Conservation (phyloP, 2,113 vertebrate species). For the Xyrauchen texanus region DNA sequence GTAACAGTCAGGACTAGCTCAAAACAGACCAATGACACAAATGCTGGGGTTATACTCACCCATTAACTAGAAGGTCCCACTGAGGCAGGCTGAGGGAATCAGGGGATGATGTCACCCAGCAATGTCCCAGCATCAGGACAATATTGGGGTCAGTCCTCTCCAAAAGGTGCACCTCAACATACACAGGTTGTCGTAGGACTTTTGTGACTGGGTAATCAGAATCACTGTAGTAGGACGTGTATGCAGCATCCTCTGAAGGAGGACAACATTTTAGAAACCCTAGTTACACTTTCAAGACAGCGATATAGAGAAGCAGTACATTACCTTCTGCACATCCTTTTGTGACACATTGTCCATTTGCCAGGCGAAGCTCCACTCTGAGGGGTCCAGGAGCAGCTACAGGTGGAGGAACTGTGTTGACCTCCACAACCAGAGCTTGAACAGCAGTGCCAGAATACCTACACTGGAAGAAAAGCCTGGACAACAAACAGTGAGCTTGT, state of each 20-base stretch:
- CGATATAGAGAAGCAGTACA: no score
- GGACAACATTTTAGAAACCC: neutral
- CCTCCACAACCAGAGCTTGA: slow-evolving; percentile 65
- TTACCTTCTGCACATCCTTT: slow-evolving; percentile 67
- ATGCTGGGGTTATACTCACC: slow-evolving; percentile 55
- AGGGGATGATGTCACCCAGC: slow-evolving; percentile 71
- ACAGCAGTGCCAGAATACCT: slow-evolving; percentile 58
- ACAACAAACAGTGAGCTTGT: no score
- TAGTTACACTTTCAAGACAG: no score
- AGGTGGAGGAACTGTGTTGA: slow-evolving; percentile 58
- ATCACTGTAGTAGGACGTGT: no score
- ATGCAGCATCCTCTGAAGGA: slow-evolving; percentile 49
- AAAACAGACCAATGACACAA: neutral
- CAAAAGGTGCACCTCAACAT: slow-evolving; percentile 72
- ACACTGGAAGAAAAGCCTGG: slow-evolving; percentile 75
- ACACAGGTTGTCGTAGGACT: slow-evolving; percentile 72
- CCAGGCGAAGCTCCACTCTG: slow-evolving; percentile 57
- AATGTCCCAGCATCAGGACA: slow-evolving; percentile 70
- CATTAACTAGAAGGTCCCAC: slow-evolving; percentile 71
- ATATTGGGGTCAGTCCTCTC: slow-evolving; percentile 70
- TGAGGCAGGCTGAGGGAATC: slow-evolving; percentile 55
- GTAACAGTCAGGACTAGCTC: neutral
- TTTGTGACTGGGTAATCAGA: slow-evolving; percentile 67
- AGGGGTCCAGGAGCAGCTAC: slow-evolving; percentile 66
- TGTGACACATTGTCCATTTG: slow-evolving; percentile 64